A percentile compares a stretch with the other conserved stretches of the same genome.
Conservation (phyloP, 2,888 invertebrate species). For the Nephrocerus scutellatus region DNA sequence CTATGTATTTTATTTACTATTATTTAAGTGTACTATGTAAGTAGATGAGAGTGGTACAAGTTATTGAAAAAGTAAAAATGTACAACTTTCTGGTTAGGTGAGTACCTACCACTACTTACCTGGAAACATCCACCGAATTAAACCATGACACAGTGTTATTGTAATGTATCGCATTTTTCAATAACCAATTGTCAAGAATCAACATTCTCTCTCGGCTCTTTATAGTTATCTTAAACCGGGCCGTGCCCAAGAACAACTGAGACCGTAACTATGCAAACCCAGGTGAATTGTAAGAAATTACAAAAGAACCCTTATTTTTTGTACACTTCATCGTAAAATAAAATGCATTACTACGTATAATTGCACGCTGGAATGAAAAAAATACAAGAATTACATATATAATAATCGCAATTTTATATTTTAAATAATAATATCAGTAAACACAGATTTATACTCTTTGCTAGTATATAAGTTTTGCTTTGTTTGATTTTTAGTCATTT, state of each 20-base stretch:
- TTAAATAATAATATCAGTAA: constrained; percentile 15
- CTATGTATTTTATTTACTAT: too few species aligned
- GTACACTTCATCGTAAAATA: constrained; percentile 25
- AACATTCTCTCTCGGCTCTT: too few species aligned
- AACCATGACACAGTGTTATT: too few species aligned
- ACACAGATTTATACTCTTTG: constrained; percentile 23
- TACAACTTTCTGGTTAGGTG: too few species aligned
- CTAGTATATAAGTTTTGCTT: constrained; percentile 23
- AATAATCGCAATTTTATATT: constrained; percentile 14
- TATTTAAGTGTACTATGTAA: too few species aligned
- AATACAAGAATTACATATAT: constrained; percentile 19
- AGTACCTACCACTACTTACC: too few species aligned
- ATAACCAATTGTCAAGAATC: too few species aligned
- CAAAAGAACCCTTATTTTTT: constrained; percentile 22
- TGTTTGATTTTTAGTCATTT: constrained; percentile 13
- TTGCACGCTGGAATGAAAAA: constrained; percentile 34
- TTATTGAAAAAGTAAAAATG: too few species aligned
- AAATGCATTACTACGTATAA: constrained; percentile 21
- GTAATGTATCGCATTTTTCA: too few species aligned
- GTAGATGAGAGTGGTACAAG: too few species aligned
- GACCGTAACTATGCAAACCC: constrained; percentile 10
- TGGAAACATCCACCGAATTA: too few species aligned
- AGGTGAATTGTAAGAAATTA: constrained; percentile 14
- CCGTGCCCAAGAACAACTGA: constrained; percentile 22
- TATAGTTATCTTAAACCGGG: too few species aligned